Conservation (phyloP, 2,113 vertebrate genomes). For the Channa maculata region DNA sequence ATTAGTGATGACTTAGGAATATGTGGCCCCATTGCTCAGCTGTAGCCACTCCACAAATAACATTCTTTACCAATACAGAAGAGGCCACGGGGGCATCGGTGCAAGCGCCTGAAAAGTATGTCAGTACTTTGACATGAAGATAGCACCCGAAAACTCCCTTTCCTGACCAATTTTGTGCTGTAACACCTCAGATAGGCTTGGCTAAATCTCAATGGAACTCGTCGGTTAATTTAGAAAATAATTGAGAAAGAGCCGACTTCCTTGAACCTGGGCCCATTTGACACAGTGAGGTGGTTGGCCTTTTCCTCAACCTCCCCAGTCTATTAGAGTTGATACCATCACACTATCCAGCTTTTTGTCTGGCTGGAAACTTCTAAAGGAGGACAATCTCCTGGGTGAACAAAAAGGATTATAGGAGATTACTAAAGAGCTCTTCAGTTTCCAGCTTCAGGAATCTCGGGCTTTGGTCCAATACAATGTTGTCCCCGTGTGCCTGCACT, state of each 20-base stretch:
- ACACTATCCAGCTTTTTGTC: conserved; percentile 77
- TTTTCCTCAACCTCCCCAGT: conserved; percentile 78
- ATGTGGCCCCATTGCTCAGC: neutral
- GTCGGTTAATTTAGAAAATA: conserved; percentile 78
- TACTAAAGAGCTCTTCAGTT: conserved; percentile 74
- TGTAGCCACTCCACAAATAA: conserved; percentile 12
- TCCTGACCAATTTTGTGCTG: conserved; percentile 33
- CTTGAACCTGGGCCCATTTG: conserved; percentile 73
- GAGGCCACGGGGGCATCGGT: conserved; percentile 15
- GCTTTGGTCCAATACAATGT: conserved; percentile 56
- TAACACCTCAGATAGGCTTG: conserved; percentile 38
- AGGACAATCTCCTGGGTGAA: conserved; percentile 80
- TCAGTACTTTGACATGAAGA: conserved; percentile 47
- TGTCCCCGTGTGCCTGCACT: conserved; percentile 49
- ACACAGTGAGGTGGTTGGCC: conserved; percentile 78
- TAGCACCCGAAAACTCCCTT: conserved; percentile 39
- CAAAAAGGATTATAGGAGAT: conserved; percentile 82
- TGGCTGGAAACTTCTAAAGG: conserved; percentile 80
- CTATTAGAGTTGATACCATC: conserved; percentile 82
- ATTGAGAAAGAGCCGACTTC: conserved; percentile 73
- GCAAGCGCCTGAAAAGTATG: conserved; percentile 32
- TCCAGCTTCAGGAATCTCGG: conserved; percentile 65
- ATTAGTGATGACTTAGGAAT: neutral
- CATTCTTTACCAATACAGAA: conserved; percentile 30
- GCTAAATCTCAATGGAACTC: conserved; percentile 58